Evolutionary conservation across 1,140 invertebrate species (phyloP).

Genomic region (Coptotermes formosanus): DNA sequence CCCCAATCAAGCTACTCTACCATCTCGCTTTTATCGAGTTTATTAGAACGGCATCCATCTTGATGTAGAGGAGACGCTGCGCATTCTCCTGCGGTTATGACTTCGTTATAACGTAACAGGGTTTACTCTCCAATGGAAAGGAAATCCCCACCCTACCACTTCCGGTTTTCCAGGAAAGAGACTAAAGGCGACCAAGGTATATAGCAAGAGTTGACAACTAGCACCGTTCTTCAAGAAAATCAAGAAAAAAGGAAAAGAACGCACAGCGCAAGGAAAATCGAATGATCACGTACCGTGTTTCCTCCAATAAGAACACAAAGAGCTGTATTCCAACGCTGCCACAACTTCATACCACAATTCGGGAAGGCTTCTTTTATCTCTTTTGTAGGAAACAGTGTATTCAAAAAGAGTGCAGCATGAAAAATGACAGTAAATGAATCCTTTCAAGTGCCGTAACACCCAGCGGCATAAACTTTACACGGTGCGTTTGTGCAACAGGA

Average conservation of each 20-base stretch:
- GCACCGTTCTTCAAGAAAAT: not conserved
- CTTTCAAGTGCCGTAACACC: no score
- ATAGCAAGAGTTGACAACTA: not conserved
- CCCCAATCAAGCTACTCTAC: conserved; percentile 25
- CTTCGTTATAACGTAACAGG: conserved; percentile 31
- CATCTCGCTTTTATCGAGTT: conserved; percentile 29
- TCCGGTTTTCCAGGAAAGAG: not conserved
- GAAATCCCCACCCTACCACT: not conserved
- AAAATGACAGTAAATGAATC: no score
- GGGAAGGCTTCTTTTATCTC: not conserved
- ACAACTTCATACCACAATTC: not conserved
- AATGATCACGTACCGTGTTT: not conserved
- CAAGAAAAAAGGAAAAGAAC: not conserved
- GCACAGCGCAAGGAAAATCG: not conserved
- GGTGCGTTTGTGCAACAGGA: no score
- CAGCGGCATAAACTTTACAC: no score
- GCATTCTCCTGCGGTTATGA: conserved; percentile 24
- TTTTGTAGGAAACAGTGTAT: no score
- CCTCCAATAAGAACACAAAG: not conserved
- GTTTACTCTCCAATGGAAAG: conserved; percentile 25
- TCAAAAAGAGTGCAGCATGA: no score
- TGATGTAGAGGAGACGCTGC: not conserved
- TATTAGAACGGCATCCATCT: not conserved
- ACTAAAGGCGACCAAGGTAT: not conserved
- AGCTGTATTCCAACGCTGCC: no score